A percentile compares a stretch with the other conserved stretches of the same genome.
These are phyloP conservation scores for Aphodius sticticus DNA, from an alignment of 2,888 invertebrate species.

Conservation along the genomic window DNA sequence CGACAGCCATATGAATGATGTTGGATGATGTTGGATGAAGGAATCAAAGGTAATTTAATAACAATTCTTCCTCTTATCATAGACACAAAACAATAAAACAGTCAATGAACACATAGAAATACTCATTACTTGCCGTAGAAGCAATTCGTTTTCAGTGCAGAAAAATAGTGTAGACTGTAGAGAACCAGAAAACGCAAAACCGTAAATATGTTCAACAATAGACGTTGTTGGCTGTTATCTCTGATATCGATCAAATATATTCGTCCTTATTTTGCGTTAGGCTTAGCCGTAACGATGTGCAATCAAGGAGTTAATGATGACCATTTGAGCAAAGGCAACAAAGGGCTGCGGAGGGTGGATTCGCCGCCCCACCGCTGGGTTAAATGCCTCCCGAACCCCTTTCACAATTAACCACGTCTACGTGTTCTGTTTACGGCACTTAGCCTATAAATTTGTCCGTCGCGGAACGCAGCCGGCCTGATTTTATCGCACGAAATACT, in stretches of 20 bases:
- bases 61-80: no score
- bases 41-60: no score
- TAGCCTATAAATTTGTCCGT: conserved; percentile 35
- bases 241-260: conserved; percentile 4
- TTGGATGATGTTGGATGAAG: no score
- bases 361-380: conserved; percentile 13
- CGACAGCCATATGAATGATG: no score
- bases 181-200: neutral
- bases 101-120: no score
- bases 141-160: no score
- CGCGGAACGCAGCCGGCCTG: conserved; percentile 22
- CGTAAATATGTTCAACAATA: neutral
- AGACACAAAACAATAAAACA: no score
- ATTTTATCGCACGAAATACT: conserved; percentile 36
- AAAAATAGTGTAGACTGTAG: no score
- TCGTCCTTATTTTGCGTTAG: neutral
- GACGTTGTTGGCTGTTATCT: neutral
- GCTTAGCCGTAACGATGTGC: neutral
- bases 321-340: neutral
- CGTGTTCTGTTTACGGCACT: conserved; percentile 37
- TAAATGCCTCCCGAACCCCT: conserved; percentile 18
- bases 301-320: neutral
- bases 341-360: conserved; percentile 6
- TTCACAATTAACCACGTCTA: conserved; percentile 35
- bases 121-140: no score